Evolutionary conservation across 2,797 vertebrate genomes (phyloP).

Genomic region (Rhincodon typus): DNA sequence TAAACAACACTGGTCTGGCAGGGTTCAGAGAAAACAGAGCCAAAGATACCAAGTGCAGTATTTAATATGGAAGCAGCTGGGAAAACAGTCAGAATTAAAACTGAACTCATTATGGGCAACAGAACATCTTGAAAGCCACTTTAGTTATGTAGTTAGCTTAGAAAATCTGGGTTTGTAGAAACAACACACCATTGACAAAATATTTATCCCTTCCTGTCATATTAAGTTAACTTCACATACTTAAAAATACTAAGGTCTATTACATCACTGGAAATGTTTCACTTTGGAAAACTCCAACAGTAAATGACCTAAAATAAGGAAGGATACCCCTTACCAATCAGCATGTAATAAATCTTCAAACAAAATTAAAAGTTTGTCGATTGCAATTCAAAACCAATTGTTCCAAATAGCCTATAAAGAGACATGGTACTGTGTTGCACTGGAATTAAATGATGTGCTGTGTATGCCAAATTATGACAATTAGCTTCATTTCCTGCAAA

Average conservation of each 20-base stretch:
- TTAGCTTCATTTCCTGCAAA: constrained; percentile 22
- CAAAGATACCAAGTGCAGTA: constrained; percentile 33
- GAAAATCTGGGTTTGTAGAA: constrained; percentile 35
- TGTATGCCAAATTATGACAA: constrained; percentile 11
- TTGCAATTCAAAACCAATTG: constrained; percentile 1
- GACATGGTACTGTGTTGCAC: neutral
- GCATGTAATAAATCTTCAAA: constrained; percentile 16
- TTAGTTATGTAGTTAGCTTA: constrained; percentile 36
- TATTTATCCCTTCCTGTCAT: constrained; percentile 22
- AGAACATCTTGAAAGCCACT: constrained; percentile 12
- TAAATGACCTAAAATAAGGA: constrained; percentile 10
- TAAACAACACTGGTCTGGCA: constrained; percentile 34
- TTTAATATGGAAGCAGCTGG: constrained; percentile 33
- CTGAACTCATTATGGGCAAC: constrained; percentile 28
- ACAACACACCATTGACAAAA: constrained; percentile 10
- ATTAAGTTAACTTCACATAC: neutral
- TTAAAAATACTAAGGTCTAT: neutral
- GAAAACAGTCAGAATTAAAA: constrained; percentile 35
- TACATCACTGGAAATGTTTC: neutral
- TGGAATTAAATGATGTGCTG: neutral
- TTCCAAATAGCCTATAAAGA: neutral
- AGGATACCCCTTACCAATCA: neutral
- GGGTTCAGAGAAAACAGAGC: constrained; percentile 29
- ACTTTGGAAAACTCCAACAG: neutral
- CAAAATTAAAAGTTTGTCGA: neutral